A percentile compares a stretch with the other conserved stretches of the same genome.
Conservation (phyloP, 2,888 invertebrate genomes). For the Polydesmus complanatus region DNA sequence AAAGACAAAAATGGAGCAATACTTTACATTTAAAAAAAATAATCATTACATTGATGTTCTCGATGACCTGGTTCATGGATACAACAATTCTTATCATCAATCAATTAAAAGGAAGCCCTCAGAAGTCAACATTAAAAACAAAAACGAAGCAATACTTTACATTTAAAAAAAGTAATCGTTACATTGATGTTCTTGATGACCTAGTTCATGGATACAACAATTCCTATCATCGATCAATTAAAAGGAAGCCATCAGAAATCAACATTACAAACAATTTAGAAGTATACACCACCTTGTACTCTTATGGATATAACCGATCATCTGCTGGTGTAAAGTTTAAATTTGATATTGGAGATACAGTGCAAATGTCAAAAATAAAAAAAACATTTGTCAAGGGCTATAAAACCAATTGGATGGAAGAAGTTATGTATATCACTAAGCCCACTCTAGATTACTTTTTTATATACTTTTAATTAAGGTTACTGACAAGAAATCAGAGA, state of each 20-base stretch:
- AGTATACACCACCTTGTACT: background rate
- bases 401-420: slow-evolving; percentile 12
- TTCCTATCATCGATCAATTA: no score
- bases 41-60: slow-evolving; percentile 24
- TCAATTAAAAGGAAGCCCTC: slow-evolving; percentile 1
- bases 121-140: slow-evolving; percentile 10
- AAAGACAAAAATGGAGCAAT: slow-evolving; percentile 24
- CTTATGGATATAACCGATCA: background rate
- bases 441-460: no score
- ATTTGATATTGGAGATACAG: slow-evolving; percentile 11
- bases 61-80: slow-evolving; percentile 21
- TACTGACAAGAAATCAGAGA: no score
- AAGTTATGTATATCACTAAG: slow-evolving; percentile 23
- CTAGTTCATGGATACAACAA: background rate
- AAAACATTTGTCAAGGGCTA: slow-evolving; percentile 3
- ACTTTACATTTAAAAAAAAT: slow-evolving; percentile 23
- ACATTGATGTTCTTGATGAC: no score
- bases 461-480: no score
- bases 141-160: no score
- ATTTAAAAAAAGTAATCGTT: no score
- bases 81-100: no score
- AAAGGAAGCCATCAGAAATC: slow-evolving; percentile 4
- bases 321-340: background rate
- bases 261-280: slow-evolving; percentile 6
- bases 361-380: slow-evolving; percentile 20